A percentile compares a stretch with the other conserved stretches of the same genome.
These are phyloP conservation scores for Drosophila heteroneura DNA, from an alignment of 2,888 invertebrate species.

Conservation along the genomic window DNA sequence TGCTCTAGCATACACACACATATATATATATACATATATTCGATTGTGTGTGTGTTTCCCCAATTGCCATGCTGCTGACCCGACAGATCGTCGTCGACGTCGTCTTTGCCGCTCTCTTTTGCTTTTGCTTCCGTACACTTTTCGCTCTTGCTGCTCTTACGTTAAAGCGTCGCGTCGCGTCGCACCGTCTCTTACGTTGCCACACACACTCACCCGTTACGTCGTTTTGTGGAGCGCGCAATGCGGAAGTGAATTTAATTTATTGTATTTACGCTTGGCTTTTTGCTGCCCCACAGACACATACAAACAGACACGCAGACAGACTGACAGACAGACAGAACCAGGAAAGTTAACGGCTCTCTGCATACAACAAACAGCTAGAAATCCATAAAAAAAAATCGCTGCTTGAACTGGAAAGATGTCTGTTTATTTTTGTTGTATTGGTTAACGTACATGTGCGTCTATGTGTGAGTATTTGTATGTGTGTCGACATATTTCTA, in stretches of 20 bases:
- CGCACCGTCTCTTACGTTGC: conserved; percentile 45
- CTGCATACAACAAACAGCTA: conserved; percentile 22
- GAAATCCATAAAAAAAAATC: conserved; percentile 57
- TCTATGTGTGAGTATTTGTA: background rate
- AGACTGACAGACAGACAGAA: conserved; percentile 53
- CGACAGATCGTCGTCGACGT: conserved; percentile 60
- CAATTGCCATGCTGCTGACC: conserved; percentile 68
- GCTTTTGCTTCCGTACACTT: conserved; percentile 68
- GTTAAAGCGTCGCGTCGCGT: conserved; percentile 48
- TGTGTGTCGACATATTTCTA: conserved; percentile 42
- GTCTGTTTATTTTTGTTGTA: conserved; percentile 15
- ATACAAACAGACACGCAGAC: conserved; percentile 31
- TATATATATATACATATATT: background rate
- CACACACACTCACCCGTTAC: conserved; percentile 71
- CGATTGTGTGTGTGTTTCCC: conserved; percentile 40
- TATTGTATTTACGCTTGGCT: conserved; percentile 81
- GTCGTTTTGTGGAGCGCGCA: conserved; percentile 83
- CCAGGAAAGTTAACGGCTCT: conserved; percentile 72
- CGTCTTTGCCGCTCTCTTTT: conserved; percentile 55
- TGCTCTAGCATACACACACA: conserved; percentile 36
- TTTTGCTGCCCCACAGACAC: conserved; percentile 55
- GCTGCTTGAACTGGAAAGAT: conserved; percentile 43
- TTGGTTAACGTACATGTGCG: conserved; percentile 1
- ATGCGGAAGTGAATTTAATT: conserved; percentile 86
- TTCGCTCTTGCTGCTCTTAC: conserved; percentile 63